These are phyloP conservation scores for Trypoxylon attenuatum DNA, from an alignment of 2,888 invertebrate species.

Conservation along the genomic window DNA sequence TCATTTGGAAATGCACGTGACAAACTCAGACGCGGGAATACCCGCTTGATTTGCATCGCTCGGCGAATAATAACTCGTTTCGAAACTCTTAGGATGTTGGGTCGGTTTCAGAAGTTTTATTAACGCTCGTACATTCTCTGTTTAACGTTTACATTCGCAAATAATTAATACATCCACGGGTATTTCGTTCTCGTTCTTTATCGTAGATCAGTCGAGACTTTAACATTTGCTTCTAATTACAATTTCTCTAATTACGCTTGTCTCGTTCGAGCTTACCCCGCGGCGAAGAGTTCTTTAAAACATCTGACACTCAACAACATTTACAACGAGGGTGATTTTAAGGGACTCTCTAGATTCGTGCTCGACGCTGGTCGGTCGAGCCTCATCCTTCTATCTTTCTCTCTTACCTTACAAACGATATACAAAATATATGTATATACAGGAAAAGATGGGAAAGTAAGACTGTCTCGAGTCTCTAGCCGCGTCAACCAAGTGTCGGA, in stretches of 20 bases:
- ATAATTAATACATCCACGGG: constrained; percentile 34
- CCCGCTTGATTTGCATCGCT: too few relatives aligned
- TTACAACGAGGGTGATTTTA: constrained; percentile 36
- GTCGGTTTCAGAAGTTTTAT: constrained; percentile 25
- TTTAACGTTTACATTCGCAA: too few relatives aligned
- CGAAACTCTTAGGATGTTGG: constrained; percentile 14
- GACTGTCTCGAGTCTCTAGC: too few relatives aligned
- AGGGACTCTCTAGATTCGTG: constrained; percentile 3
- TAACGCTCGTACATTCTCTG: constrained; percentile 39
- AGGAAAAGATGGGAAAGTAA: constrained; percentile 19
- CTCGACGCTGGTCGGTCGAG: neutral
- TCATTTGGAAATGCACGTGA: too few relatives aligned
- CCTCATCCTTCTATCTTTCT: constrained; percentile 6
- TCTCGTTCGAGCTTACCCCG: constrained; percentile 5
- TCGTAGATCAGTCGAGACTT: too few relatives aligned
- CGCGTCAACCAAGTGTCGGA: too few relatives aligned
- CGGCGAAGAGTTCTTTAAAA: too few relatives aligned
- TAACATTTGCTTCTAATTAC: neutral
- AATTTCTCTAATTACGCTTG: neutral
- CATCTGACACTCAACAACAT: constrained; percentile 48
- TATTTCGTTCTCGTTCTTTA: neutral
- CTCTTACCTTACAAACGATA: constrained; percentile 38
- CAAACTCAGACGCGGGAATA: too few relatives aligned
- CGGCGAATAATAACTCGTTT: too few relatives aligned
- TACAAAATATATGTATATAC: constrained; percentile 39